phyloP scores from a whole-genome alignment of 2,797 vertebrate species.

The Urocyon cinereoargenteus region DNA sequence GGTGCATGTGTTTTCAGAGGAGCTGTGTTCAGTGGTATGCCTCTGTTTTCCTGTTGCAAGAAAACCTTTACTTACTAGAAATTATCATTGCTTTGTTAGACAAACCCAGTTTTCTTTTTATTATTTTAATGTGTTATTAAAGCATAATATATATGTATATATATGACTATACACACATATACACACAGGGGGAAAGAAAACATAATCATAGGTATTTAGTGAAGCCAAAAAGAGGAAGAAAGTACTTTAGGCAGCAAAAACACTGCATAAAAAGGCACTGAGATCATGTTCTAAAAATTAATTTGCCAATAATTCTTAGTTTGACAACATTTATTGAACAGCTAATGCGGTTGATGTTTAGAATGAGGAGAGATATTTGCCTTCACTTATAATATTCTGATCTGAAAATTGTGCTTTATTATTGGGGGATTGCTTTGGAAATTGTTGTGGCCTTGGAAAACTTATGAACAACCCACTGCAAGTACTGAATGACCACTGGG shows the following conservation, averaged over 20 bases:
- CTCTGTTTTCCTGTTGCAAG: neutral
- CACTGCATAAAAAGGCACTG: neutral
- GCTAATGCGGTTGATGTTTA: neutral
- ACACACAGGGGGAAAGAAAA: neutral
- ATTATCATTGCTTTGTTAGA: neutral
- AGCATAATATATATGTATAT: no score
- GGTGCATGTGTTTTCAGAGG: neutral
- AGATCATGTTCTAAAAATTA: neutral
- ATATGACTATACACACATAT: neutral
- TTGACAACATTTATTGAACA: neutral
- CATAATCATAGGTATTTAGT: neutral
- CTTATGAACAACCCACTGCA: neutral
- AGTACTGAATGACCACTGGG: neutral
- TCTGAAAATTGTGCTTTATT: neutral
- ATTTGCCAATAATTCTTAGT: neutral
- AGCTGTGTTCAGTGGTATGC: neutral
- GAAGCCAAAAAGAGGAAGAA: neutral
- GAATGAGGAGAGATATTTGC: neutral
- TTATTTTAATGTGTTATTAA: neutral
- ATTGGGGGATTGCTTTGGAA: neutral
- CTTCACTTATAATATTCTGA: neutral
- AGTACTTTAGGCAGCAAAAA: neutral
- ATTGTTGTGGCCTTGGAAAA: neutral
- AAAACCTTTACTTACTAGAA: constrained; percentile 19
- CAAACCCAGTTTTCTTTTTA: neutral